A percentile compares a stretch with the other conserved stretches of the same genome.
Conservation (phyloP, 1,140 invertebrate genomes). For the Drosophila jambulina region DNA sequence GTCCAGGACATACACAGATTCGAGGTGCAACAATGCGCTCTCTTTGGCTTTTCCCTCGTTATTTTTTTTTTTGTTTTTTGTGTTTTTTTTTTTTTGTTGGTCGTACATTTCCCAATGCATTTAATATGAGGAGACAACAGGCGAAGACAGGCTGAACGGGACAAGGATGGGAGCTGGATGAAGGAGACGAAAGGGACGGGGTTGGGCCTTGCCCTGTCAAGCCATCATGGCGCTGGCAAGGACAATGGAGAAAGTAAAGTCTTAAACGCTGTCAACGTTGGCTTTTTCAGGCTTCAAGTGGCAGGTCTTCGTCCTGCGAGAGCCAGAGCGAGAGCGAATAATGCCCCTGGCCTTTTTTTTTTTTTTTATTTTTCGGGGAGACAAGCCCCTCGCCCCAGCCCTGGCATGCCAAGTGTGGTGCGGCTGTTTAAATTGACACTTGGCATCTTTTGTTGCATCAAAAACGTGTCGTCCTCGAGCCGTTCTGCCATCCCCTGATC, state of each 20-base stretch:
- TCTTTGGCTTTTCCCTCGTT: conserved; percentile 7
- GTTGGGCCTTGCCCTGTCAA: conserved; percentile 68
- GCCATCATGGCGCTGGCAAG: conserved; percentile 64
- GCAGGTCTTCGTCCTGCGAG: conserved; percentile 37
- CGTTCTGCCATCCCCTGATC: conserved; percentile 13
- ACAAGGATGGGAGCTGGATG: conserved; percentile 5
- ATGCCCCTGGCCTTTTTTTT: conserved; percentile 55
- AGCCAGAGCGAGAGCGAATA: conserved; percentile 23
- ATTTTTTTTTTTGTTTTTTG: conserved; percentile 10
- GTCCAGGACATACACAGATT: conserved; percentile 17
- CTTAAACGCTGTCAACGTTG: conserved; percentile 83
- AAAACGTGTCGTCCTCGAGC: conserved; percentile 71
- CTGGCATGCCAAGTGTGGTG: conserved; percentile 48
- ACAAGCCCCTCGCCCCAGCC: neutral
- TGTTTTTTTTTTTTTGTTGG: conserved; percentile 20
- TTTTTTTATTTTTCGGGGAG: conserved; percentile 2
- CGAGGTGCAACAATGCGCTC: conserved; percentile 29
- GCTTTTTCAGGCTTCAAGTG: conserved; percentile 79
- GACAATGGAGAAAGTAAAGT: conserved; percentile 78
- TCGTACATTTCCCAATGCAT: conserved; percentile 67
- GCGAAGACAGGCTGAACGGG: conserved; percentile 61
- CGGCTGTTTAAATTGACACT: conserved; percentile 82
- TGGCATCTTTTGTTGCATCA: conserved; percentile 82
- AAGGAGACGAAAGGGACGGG: neutral
- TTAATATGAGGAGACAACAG: conserved; percentile 82